Evolutionary conservation across 2,888 invertebrate genomes (phyloP), one percentile per base, ranked within the genome.

Genomic region (Tinea trinotella): DNA sequence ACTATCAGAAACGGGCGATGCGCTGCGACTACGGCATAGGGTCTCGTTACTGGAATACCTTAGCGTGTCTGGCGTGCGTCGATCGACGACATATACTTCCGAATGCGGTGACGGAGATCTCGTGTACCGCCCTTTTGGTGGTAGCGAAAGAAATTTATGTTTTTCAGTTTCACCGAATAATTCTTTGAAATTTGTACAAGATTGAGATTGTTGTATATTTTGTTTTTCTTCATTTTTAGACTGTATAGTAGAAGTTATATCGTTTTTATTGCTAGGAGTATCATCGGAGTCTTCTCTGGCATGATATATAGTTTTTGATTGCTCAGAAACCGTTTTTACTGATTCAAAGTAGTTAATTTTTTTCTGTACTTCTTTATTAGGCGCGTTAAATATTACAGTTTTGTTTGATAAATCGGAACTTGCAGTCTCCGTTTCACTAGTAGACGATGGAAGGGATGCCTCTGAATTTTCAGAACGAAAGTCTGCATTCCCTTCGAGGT

Each of bases 311-410:
- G 75, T 82, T 59, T 77, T 80, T 34, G 73, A 71, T 52, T 79
- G 71, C n/a, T 87, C 87, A 24, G 81, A 74, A 3, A 84, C 72
- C 53, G 80, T 87, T 60, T 89, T 88, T 0, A 90, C 90, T 1
- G 90, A 90, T 73, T 95, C 94, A 67, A 94, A 95, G 74, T 92
- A 94, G 69, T 93, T 91, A 0, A 95, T 91, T 72, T 92, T 94
- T 62, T 90, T 90, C 55, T 90, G 88, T 0, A 93, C 90, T 60
- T 90, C 90, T 56, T 91, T 90, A 57, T 88, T 88, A 1, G 86
- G 82, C 6, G 81, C 88, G 36, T 87, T 82, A 59, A 87, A 88
- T 54, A 92, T 90, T 0, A 91, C 91, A 0, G 93, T 93, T 71
- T 85, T 89, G 48, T 89, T 89, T 0, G 93, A 92, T 46, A 90